A percentile compares a stretch with the other conserved stretches of the same genome.
These are phyloP conservation scores for Sebastes vulpes DNA, from an alignment of 2,797 vertebrate species.

Conservation along the genomic window DNA sequence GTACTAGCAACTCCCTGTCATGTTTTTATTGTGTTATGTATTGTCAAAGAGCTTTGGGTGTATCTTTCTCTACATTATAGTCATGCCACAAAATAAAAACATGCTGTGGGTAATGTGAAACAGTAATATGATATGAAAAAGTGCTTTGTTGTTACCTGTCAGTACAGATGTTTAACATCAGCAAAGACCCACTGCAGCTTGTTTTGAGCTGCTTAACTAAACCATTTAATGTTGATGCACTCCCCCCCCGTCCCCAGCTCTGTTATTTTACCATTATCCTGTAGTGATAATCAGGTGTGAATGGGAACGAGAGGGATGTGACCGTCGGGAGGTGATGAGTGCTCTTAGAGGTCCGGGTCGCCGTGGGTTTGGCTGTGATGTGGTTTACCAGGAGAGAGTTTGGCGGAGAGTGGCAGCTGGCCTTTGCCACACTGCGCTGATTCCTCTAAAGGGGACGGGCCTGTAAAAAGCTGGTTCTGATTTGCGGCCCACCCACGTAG, in stretches of 20 bases:
- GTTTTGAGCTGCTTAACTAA: conserved; percentile 39
- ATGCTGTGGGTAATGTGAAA: background rate
- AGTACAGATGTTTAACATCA: conserved; percentile 48
- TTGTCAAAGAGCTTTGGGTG: background rate
- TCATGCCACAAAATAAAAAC: background rate
- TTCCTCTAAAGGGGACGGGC: conserved; percentile 41
- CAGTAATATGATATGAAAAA: background rate
- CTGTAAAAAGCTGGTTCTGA: conserved; percentile 73
- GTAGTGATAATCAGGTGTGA: conserved; percentile 53
- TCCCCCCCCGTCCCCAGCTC: background rate
- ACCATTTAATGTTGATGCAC: conserved; percentile 22
- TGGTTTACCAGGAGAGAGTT: conserved; percentile 43
- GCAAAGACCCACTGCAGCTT: conserved; percentile 20
- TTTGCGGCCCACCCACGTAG: conserved; percentile 83
- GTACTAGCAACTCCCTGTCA: background rate
- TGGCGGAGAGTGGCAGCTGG: conserved; percentile 51
- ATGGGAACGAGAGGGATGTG: conserved; percentile 35
- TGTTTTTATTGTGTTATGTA: background rate
- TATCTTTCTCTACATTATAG: background rate
- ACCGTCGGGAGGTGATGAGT: conserved; percentile 43
- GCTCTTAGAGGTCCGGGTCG: conserved; percentile 43
- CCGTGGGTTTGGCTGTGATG: conserved; percentile 50
- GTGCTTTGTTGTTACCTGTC: conserved; percentile 36
- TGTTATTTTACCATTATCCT: conserved; percentile 56
- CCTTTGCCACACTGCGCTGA: conserved; percentile 42